A percentile compares a stretch with the other conserved stretches of the same genome.
Conservation (phyloP, 2,797 vertebrate genomes). For the Sternotherus odoratus region DNA sequence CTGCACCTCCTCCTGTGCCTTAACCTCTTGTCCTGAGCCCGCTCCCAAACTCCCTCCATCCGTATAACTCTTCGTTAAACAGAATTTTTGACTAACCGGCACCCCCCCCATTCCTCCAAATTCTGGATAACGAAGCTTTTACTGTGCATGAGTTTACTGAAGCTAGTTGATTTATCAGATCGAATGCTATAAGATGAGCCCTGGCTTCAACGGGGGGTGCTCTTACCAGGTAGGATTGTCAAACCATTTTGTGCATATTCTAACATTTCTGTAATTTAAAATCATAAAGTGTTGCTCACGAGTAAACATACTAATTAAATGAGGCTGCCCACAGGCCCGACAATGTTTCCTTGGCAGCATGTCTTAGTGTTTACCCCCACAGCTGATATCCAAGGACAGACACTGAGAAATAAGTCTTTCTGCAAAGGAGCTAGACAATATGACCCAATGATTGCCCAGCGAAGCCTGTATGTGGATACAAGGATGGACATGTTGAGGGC, state of each 20-base stretch:
- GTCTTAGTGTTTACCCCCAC: conserved; percentile 73
- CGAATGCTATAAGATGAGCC: background rate
- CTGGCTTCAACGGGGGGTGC: background rate
- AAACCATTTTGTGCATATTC: background rate
- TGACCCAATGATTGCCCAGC: conserved; percentile 49
- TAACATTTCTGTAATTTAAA: conserved; percentile 45
- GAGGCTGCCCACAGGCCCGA: conserved; percentile 58
- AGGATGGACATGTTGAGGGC: background rate
- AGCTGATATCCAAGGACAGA: conserved; percentile 72
- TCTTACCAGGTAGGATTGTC: background rate
- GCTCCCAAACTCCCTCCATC: too few species aligned
- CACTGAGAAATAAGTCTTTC: conserved; percentile 55
- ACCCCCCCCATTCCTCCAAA: too few species aligned
- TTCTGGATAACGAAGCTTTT: too few species aligned
- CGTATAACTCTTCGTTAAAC: too few species aligned
- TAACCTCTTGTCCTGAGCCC: too few species aligned
- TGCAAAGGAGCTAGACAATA: conserved; percentile 48
- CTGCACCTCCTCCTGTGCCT: too few species aligned
- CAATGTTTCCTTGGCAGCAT: conserved; percentile 75
- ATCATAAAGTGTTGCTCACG: conserved; percentile 51
- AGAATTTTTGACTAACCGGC: too few species aligned
- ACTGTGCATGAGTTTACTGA: conserved; percentile 5
- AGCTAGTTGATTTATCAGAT: background rate
- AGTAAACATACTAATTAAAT: conserved; percentile 66
- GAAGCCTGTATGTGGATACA: conserved; percentile 33